Conservation (phyloP, 2,113 vertebrate genomes). For the Aspidoscelis tigris region DNA sequence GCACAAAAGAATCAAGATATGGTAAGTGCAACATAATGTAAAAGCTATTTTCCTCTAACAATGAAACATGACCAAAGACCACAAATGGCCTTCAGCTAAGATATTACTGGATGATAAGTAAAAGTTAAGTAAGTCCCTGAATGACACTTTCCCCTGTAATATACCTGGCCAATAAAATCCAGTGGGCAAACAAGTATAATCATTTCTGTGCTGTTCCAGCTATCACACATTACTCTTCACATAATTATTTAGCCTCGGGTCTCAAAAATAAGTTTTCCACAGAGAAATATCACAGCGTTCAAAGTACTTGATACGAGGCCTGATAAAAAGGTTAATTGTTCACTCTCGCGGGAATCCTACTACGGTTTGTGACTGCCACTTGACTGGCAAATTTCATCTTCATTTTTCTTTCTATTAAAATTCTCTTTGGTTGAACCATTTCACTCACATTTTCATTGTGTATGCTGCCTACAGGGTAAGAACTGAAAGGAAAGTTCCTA, state of each 20-base stretch:
- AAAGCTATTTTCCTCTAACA: background rate
- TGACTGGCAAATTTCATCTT: slow-evolving; percentile 62
- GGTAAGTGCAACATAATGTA: slow-evolving; percentile 7
- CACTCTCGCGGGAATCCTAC: slow-evolving; percentile 64
- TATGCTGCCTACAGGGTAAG: slow-evolving; percentile 52
- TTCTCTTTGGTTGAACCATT: slow-evolving; percentile 38
- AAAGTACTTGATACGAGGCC: slow-evolving; percentile 52
- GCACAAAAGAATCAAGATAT: slow-evolving; percentile 13
- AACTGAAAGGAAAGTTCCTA: slow-evolving; percentile 60
- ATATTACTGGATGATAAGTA: slow-evolving; percentile 25
- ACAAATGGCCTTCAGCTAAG: background rate
- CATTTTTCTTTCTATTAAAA: slow-evolving; percentile 56
- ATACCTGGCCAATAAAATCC: slow-evolving; percentile 30
- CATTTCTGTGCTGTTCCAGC: slow-evolving; percentile 36
- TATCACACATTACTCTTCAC: slow-evolving; percentile 60
- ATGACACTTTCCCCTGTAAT: slow-evolving; percentile 23
- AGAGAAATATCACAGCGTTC: slow-evolving; percentile 56
- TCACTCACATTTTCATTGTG: slow-evolving; percentile 46
- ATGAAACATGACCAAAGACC: background rate
- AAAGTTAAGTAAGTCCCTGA: slow-evolving; percentile 11
- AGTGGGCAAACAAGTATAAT: slow-evolving; percentile 50
- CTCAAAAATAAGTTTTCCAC: slow-evolving; percentile 61
- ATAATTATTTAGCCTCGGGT: slow-evolving; percentile 52
- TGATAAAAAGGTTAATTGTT: slow-evolving; percentile 78
- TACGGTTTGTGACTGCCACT: slow-evolving; percentile 49